Conservation (phyloP, 2,888 invertebrate genomes). For the Craniophora ligustri region DNA sequence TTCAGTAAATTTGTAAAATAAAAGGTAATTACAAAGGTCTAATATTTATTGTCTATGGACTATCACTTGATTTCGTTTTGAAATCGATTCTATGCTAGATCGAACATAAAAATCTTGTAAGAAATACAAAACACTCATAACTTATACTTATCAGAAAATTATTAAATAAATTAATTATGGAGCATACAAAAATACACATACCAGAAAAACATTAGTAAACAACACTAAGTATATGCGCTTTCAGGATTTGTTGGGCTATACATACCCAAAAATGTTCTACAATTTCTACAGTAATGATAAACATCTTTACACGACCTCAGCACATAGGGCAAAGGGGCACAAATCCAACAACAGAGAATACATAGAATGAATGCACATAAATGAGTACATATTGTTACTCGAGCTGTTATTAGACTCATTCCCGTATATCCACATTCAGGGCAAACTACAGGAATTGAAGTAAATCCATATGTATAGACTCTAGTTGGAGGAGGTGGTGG, state of each 20-base stretch:
- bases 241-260: slow-evolving; percentile 82
- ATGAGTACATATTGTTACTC: slow-evolving; percentile 80
- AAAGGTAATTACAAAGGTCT: slow-evolving; percentile 5
- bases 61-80: slow-evolving; percentile 44
- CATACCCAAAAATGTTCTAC: slow-evolving; percentile 78
- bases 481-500: slow-evolving; percentile 68
- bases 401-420: slow-evolving; percentile 70
- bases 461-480: slow-evolving; percentile 73
- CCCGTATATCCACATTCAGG: slow-evolving; percentile 80
- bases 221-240: slow-evolving; percentile 8
- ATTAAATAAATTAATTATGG: not conserved
- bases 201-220: not conserved
- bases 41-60: slow-evolving; percentile 47
- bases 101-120: slow-evolving; percentile 31
- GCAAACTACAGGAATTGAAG: slow-evolving; percentile 75
- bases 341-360: slow-evolving; percentile 82
- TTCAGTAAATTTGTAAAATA: not conserved
- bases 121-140: slow-evolving; percentile 12
- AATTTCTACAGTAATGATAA: slow-evolving; percentile 82
- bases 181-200: not conserved
- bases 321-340: slow-evolving; percentile 80
- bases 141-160: slow-evolving; percentile 35
- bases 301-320: slow-evolving; percentile 83
- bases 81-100: slow-evolving; percentile 39
- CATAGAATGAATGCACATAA: slow-evolving; percentile 77